Percentiles rank a stretch among this genome's conserved stretches.
These are phyloP conservation scores for Neotoma lepida DNA, from an alignment of 2,113 vertebrate genomes.

Conservation along the genomic window DNA sequence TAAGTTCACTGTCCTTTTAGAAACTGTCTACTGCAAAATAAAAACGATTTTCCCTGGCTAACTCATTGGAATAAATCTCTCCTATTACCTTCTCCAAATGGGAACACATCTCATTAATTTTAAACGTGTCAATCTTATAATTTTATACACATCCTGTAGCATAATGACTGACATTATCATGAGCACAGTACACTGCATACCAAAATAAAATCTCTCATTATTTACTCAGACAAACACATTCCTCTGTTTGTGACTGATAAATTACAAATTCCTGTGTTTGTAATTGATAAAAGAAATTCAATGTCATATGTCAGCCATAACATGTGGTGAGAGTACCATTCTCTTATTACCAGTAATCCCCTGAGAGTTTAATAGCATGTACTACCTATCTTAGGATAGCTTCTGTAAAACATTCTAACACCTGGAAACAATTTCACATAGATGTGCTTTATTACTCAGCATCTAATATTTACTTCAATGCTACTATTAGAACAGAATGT, in stretches of 20 bases:
- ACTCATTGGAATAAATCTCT: slow-evolving; percentile 69
- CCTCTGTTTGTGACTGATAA: slow-evolving; percentile 58
- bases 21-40: slow-evolving; percentile 75
- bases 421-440: slow-evolving; percentile 15
- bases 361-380: background rate
- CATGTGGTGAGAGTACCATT: background rate
- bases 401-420: background rate
- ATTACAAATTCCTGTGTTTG: slow-evolving; percentile 6
- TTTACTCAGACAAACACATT: slow-evolving; percentile 74
- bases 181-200: slow-evolving; percentile 74
- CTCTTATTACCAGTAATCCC: background rate
- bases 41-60: slow-evolving; percentile 73
- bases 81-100: slow-evolving; percentile 79
- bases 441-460: background rate
- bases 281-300: slow-evolving; percentile 64
- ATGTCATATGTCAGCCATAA: slow-evolving; percentile 10
- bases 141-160: slow-evolving; percentile 76
- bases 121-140: slow-evolving; percentile 81
- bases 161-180: slow-evolving; percentile 83
- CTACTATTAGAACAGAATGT: background rate
- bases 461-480: background rate
- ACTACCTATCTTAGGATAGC: background rate
- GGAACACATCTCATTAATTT: slow-evolving; percentile 84
- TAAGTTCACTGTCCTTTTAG: slow-evolving; percentile 61
- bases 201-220: slow-evolving; percentile 77